Percentiles rank a stretch among this genome's conserved stretches.
These are phyloP conservation scores for Agrotis clavis DNA, from an alignment of 2,888 invertebrate species.

Conservation along the genomic window DNA sequence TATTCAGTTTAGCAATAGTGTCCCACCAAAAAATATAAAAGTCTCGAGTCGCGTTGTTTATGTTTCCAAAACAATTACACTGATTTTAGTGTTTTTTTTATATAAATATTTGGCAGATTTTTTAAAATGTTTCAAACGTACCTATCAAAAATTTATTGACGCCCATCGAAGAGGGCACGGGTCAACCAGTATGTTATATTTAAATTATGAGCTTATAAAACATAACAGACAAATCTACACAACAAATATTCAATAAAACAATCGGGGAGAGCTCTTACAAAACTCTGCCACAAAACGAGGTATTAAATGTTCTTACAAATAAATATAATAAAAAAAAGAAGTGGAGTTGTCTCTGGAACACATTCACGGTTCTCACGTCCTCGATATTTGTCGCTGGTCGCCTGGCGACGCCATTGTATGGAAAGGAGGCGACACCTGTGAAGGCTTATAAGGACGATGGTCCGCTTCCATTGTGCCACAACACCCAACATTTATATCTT, in stretches of 20 bases:
- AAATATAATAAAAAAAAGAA: slow-evolving; percentile 49
- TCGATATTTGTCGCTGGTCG: slow-evolving; percentile 71
- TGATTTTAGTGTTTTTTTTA: too few relatives aligned
- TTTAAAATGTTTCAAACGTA: too few relatives aligned
- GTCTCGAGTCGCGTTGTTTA: too few relatives aligned
- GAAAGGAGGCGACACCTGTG: slow-evolving; percentile 80
- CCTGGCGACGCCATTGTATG: slow-evolving; percentile 73
- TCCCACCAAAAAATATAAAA: too few relatives aligned
- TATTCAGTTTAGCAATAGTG: too few relatives aligned
- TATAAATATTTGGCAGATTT: too few relatives aligned
- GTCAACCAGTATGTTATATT: too few relatives aligned
- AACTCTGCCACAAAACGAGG: slow-evolving; percentile 35
- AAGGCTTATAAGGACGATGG: slow-evolving; percentile 79
- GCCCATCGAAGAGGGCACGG: too few relatives aligned
- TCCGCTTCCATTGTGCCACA: slow-evolving; percentile 76
- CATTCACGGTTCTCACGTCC: slow-evolving; percentile 73
- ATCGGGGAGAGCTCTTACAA: slow-evolving; percentile 32
- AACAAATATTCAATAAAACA: slow-evolving; percentile 30
- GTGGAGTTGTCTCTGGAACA: slow-evolving; percentile 64
- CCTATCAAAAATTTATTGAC: too few relatives aligned
- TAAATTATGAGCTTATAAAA: not conserved
- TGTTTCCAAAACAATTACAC: too few relatives aligned
- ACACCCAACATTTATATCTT: slow-evolving; percentile 73
- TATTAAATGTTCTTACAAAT: slow-evolving; percentile 56
- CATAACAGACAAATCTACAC: slow-evolving; percentile 8